Evolutionary conservation across 2,888 invertebrate species (phyloP).

Genomic region (Tethea ocularis): DNA sequence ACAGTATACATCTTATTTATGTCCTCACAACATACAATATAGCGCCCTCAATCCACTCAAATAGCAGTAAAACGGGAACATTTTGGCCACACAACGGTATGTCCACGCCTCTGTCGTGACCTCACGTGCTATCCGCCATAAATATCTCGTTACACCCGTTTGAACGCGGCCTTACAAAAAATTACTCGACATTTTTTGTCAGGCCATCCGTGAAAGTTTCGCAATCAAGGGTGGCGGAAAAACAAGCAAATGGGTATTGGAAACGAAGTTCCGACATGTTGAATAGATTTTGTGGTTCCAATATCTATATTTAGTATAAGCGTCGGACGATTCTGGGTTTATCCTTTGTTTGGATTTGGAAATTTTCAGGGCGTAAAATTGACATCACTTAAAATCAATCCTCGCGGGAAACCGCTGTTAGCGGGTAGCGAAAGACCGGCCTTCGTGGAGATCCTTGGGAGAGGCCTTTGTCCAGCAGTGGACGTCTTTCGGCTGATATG

Average conservation of each 20-base stretch:
- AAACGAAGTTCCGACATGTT: conserved; percentile 18
- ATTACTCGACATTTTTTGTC: conserved; percentile 60
- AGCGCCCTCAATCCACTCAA: conserved; percentile 36
- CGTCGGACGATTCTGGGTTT: background rate
- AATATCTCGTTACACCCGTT: conserved; percentile 70
- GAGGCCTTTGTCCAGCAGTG: no score
- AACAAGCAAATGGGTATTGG: conserved; percentile 50
- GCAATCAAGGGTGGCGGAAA: conserved; percentile 65
- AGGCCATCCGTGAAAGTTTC: conserved; percentile 60
- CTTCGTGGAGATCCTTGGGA: no score
- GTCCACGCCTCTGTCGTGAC: conserved; percentile 51
- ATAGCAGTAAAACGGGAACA: conserved; percentile 47
- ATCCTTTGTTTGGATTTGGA: background rate
- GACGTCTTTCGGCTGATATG: no score
- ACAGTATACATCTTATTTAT: conserved; percentile 44
- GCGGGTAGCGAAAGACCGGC: no score
- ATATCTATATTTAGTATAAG: conserved; percentile 19
- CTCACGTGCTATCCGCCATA: conserved; percentile 59
- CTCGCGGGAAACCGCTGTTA: no score
- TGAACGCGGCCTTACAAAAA: conserved; percentile 53
- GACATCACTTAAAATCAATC: no score
- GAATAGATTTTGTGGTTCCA: conserved; percentile 16
- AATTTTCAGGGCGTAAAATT: no score
- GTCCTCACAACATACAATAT: conserved; percentile 36
- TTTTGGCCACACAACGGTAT: conserved; percentile 46